Conservation (phyloP, 1,140 invertebrate genomes). For the Ceratosolen fusciceps region DNA sequence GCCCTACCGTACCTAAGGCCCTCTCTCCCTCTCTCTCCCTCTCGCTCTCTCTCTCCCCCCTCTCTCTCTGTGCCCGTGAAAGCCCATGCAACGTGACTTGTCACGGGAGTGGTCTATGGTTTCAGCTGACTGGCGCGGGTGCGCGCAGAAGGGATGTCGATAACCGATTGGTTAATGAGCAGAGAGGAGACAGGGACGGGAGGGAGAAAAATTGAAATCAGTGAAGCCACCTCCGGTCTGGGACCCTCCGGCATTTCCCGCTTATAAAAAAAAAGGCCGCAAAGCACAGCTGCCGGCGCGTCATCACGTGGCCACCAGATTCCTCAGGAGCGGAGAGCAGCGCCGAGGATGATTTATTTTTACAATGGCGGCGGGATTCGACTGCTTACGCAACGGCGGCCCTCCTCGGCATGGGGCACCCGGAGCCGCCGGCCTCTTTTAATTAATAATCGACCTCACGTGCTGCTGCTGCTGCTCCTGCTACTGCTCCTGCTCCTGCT, state of each 20-base stretch:
- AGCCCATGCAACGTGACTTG: too few species aligned
- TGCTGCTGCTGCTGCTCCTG: not conserved
- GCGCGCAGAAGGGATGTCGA: too few species aligned
- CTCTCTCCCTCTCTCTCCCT: not conserved
- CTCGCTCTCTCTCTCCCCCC: not conserved
- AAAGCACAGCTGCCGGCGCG: not conserved
- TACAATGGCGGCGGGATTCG: not conserved
- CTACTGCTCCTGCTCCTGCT: not conserved
- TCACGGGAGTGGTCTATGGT: too few species aligned
- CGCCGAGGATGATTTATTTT: constrained; percentile 8
- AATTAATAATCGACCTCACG: not conserved
- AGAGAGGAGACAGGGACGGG: not conserved
- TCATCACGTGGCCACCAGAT: constrained; percentile 15
- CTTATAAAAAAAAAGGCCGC: not conserved
- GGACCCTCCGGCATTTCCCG: too few species aligned
- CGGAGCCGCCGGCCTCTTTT: not conserved
- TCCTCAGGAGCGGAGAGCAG: not conserved
- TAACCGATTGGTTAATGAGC: not conserved
- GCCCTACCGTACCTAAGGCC: too few species aligned
- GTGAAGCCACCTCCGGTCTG: too few species aligned
- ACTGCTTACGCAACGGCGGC: not conserved
- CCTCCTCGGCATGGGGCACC: constrained; percentile 13
- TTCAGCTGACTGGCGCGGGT: too few species aligned
- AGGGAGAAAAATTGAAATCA: not conserved
- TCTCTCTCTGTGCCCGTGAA: not conserved